These are phyloP conservation scores for Balaeniceps rex DNA, from an alignment of 2,113 vertebrate species.

Conservation along the genomic window DNA sequence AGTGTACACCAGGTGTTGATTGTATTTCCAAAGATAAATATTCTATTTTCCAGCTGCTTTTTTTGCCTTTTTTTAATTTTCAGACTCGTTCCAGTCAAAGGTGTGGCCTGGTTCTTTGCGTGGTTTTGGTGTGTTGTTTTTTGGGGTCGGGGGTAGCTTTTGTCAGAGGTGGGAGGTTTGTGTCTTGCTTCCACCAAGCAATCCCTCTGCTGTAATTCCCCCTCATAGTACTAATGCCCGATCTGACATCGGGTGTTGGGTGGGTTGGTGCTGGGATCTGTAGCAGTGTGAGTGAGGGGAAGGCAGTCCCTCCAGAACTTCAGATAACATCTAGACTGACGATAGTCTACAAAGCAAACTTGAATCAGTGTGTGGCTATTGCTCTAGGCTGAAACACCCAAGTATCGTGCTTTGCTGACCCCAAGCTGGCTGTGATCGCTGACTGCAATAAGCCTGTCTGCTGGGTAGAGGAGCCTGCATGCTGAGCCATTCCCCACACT, in stretches of 20 bases:
- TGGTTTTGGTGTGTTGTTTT: not conserved
- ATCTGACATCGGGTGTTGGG: fast-evolving
- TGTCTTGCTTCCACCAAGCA: not conserved
- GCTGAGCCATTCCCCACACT: not conserved
- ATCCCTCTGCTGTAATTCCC: not conserved
- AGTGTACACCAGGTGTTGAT: no score
- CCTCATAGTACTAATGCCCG: not conserved
- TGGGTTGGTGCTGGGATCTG: not conserved
- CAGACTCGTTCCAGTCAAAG: not conserved
- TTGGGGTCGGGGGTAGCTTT: fast-evolving
- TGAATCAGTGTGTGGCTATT: not conserved
- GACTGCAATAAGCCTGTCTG: not conserved
- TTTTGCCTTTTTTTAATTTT: not conserved
- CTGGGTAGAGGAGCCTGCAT: not conserved
- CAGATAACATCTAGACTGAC: not conserved
- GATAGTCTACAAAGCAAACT: not conserved
- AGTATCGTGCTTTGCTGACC: not conserved
- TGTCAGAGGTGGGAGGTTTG: not conserved
- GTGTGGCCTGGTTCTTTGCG: not conserved
- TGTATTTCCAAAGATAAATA: not conserved
- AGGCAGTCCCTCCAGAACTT: not conserved
- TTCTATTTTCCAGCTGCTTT: not conserved
- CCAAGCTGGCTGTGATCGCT: not conserved
- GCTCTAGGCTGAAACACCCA: not conserved
- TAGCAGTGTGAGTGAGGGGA: not conserved